Conservation (phyloP, 37 sponge, comb jelly and placozoan genomes). For the Geodia barretti region DNA sequence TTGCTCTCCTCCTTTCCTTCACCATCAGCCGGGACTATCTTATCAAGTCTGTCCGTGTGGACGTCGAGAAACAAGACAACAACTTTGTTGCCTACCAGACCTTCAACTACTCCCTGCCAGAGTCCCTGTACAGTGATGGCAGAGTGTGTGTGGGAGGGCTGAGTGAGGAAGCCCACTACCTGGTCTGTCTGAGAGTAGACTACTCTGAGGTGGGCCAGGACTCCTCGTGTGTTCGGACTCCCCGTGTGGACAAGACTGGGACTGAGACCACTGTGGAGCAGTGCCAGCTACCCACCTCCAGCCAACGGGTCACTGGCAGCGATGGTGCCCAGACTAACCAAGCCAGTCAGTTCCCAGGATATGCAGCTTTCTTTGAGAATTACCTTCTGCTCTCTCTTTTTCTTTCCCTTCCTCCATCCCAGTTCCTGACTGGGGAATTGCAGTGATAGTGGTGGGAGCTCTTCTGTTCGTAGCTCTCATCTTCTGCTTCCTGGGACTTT, state of each 20-base stretch:
- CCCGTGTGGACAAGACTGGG: no score
- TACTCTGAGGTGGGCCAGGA: not conserved
- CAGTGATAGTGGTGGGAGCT: slow-evolving; percentile 49
- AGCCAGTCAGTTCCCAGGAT: not conserved
- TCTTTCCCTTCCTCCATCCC: not conserved
- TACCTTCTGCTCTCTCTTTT: not conserved
- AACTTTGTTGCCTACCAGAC: not conserved
- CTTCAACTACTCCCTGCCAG: not conserved
- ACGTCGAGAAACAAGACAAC: not conserved
- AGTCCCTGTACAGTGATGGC: not conserved
- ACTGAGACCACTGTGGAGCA: not conserved
- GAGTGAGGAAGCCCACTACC: not conserved
- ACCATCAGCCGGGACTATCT: not conserved
- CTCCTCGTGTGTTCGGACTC: not conserved
- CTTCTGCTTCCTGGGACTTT: slow-evolving; percentile 53
- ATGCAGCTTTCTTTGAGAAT: no score
- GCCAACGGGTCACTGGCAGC: not conserved
- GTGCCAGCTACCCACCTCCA: not conserved
- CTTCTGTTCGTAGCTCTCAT: slow-evolving; percentile 17
- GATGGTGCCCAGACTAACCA: not conserved
- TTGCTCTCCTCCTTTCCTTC: not conserved
- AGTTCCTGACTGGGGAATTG: slow-evolving; percentile 44
- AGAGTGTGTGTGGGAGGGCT: not conserved
- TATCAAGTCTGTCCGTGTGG: not conserved
- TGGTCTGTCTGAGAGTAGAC: not conserved